Evolutionary conservation across 2,797 vertebrate species (phyloP).

Genomic region (Pitangus sulphuratus): DNA sequence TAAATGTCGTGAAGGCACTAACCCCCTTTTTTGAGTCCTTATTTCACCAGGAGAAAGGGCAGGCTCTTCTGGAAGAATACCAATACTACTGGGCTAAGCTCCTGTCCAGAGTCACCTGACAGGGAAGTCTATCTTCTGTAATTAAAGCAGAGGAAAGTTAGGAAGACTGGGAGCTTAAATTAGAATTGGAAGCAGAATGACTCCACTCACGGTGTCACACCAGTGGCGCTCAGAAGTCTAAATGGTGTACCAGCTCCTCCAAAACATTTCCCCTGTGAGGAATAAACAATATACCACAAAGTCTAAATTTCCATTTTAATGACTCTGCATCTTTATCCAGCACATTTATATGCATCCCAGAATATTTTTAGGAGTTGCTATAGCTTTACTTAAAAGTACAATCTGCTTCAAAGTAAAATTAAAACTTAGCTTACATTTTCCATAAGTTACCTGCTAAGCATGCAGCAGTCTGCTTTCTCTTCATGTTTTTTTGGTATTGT

Average conservation of each 20-base stretch:
- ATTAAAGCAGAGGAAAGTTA: background rate
- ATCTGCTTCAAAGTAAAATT: background rate
- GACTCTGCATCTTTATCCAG: background rate
- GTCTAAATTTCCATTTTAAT: constrained; percentile 19
- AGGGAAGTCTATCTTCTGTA: background rate
- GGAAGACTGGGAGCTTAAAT: background rate
- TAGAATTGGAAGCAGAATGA: background rate
- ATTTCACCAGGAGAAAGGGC: background rate
- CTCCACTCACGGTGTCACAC: background rate
- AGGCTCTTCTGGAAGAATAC: background rate
- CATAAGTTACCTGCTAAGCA: background rate
- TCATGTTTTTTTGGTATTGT: background rate
- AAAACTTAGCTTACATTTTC: background rate
- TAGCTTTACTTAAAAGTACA: background rate
- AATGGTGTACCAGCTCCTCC: background rate
- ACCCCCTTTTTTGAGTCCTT: background rate
- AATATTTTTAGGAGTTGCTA: background rate
- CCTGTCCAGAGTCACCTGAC: background rate
- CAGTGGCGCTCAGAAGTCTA: background rate
- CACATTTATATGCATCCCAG: background rate
- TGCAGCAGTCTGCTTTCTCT: background rate
- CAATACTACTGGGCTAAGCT: background rate
- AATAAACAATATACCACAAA: constrained; percentile 22
- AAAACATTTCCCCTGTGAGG: background rate
- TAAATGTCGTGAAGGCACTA: background rate